These are phyloP conservation scores for Stichopus horrens DNA, from an alignment of 53 echinoderm and acorn worm genomes.

Conservation along the genomic window DNA sequence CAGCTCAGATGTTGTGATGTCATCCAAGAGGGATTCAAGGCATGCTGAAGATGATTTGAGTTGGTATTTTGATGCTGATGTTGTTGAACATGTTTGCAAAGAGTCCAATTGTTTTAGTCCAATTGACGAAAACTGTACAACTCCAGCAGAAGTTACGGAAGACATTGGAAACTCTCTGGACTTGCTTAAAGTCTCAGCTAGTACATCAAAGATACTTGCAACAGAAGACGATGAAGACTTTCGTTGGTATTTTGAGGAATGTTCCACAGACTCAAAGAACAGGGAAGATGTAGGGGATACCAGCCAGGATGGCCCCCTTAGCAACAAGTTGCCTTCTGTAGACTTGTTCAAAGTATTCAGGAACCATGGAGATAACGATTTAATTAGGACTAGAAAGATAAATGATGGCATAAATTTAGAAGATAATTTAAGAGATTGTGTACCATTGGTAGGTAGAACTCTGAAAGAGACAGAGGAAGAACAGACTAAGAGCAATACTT, in stretches of 20 bases:
- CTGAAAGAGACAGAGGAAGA: too few species aligned
- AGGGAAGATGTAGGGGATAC: not conserved
- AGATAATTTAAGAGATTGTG: not conserved
- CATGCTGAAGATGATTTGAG: constrained; percentile 51
- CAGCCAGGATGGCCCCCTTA: not conserved
- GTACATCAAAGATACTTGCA: not conserved
- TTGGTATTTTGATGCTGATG: constrained; percentile 61
- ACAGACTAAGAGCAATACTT: too few species aligned
- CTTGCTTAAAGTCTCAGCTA: not conserved
- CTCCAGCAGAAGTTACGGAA: not conserved
- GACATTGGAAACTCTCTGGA: not conserved
- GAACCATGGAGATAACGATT: not conserved
- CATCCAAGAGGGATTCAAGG: not conserved
- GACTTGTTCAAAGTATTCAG: not conserved
- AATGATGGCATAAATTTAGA: not conserved
- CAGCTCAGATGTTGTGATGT: not conserved
- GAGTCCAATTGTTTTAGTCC: too few species aligned
- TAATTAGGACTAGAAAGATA: not conserved
- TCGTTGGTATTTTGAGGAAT: not conserved
- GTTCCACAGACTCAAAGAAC: not conserved
- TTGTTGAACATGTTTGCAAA: not conserved
- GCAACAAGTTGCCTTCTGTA: not conserved
- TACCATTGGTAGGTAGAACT: not conserved
- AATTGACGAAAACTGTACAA: not conserved
- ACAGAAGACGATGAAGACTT: not conserved